These are phyloP conservation scores for Crotalus horridus DNA, from an alignment of 2,113 vertebrate genomes.

Conservation along the genomic window DNA sequence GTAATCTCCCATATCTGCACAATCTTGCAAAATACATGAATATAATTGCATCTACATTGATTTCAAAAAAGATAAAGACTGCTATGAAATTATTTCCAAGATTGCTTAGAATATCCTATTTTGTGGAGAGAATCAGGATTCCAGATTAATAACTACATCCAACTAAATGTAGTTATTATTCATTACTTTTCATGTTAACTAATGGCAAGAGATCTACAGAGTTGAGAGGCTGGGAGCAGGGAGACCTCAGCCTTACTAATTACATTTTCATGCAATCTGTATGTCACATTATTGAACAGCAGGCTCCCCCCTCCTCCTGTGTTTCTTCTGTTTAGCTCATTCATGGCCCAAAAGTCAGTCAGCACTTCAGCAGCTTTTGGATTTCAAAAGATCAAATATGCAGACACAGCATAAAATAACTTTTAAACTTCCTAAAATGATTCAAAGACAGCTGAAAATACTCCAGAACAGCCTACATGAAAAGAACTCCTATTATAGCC, in stretches of 20 bases:
- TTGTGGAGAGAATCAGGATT: neutral
- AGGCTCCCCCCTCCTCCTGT: neutral
- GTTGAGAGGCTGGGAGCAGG: neutral
- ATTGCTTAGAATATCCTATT: neutral
- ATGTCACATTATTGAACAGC: neutral
- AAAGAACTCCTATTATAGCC: neutral
- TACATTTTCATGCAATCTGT: neutral
- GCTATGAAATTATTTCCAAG: neutral
- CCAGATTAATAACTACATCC: neutral
- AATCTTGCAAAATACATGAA: neutral
- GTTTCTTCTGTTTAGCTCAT: neutral
- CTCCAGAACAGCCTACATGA: neutral
- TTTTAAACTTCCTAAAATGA: neutral
- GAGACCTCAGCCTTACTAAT: neutral
- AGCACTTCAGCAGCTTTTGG: neutral
- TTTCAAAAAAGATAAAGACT: neutral
- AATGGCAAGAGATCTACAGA: neutral
- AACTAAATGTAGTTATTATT: neutral
- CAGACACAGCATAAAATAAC: neutral
- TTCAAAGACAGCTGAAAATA: neutral
- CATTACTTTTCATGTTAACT: neutral
- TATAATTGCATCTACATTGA: neutral
- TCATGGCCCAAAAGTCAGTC: neutral
- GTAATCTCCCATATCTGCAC: neutral
- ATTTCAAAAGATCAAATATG: neutral